These are phyloP conservation scores for Geotrupes spiniger DNA, from an alignment of 2,888 invertebrate species.

Conservation along the genomic window DNA sequence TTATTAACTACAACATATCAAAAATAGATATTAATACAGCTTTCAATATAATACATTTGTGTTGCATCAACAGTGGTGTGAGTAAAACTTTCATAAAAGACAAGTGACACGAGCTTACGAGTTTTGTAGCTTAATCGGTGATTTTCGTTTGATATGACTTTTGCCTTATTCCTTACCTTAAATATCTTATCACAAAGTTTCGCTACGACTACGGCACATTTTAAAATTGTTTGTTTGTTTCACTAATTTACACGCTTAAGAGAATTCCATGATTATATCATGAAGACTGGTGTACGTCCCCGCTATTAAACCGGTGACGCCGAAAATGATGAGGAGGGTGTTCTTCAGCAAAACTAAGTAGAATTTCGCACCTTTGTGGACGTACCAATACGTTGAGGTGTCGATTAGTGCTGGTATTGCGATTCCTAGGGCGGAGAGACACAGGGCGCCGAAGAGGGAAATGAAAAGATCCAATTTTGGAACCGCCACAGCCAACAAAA, in stretches of 20 bases:
- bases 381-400: slow-evolving; percentile 76
- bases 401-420: slow-evolving; percentile 90
- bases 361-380: slow-evolving; percentile 54
- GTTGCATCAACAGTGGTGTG: too few relatives aligned
- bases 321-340: slow-evolving; percentile 57
- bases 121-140: too few relatives aligned
- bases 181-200: too few relatives aligned
- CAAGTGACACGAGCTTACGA: too few relatives aligned
- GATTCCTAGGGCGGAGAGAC: slow-evolving; percentile 82
- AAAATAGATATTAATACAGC: too few relatives aligned
- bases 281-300: slow-evolving; percentile 65
- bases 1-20: too few relatives aligned
- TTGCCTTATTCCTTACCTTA: too few relatives aligned
- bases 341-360: slow-evolving; percentile 55
- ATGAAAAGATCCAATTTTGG: slow-evolving; percentile 81
- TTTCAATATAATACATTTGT: too few relatives aligned
- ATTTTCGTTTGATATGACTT: too few relatives aligned
- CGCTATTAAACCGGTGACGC: slow-evolving; percentile 61
- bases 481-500: slow-evolving; percentile 78
- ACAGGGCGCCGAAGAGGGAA: slow-evolving; percentile 83
- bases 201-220: too few relatives aligned
- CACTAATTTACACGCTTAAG: slow-evolving; percentile 28
- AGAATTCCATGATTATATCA: slow-evolving; percentile 57
- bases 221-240: too few relatives aligned
- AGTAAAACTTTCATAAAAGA: too few relatives aligned